Conservation (phyloP, 2,113 vertebrate species). For the Dinomys branickii region DNA sequence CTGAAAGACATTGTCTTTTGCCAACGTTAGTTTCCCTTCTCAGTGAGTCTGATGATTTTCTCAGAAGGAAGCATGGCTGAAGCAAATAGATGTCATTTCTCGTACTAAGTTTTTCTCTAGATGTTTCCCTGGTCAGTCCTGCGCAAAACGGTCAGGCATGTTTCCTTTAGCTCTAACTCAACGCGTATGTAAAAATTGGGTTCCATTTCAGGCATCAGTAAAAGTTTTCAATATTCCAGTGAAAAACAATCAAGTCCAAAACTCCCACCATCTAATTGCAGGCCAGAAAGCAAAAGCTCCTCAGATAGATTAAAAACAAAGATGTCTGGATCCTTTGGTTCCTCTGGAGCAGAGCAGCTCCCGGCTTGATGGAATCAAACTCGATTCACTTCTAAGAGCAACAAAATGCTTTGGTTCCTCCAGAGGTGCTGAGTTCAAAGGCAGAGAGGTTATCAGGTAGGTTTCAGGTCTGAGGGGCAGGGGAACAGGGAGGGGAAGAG, state of each 20-base stretch:
- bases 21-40: constrained; percentile 66
- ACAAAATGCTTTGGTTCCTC: constrained; percentile 65
- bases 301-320: constrained; percentile 53
- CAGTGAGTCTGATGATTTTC: constrained; percentile 77
- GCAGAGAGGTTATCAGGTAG: constrained; percentile 58
- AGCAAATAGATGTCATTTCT: constrained; percentile 60
- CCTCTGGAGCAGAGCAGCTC: neutral
- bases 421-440: constrained; percentile 52
- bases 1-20: constrained; percentile 82
- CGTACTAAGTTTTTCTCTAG: constrained; percentile 76
- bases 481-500: neutral
- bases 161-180: constrained; percentile 13
- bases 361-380: constrained; percentile 61
- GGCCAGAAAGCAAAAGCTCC: constrained; percentile 36
- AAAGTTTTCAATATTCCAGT: constrained; percentile 59
- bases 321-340: constrained; percentile 51
- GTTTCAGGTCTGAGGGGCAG: constrained; percentile 62
- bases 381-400: constrained; percentile 58
- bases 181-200: constrained; percentile 67
- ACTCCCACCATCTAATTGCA: constrained; percentile 47
- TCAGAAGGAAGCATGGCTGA: constrained; percentile 58
- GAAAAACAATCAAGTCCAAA: constrained; percentile 36
- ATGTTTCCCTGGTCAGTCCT: constrained; percentile 9
- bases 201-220: constrained; percentile 57
- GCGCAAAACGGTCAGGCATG: constrained; percentile 52